A percentile compares a stretch with the other conserved stretches of the same genome.
These are phyloP conservation scores for Hydraecia micacea DNA, from an alignment of 2,888 invertebrate species.

Conservation along the genomic window DNA sequence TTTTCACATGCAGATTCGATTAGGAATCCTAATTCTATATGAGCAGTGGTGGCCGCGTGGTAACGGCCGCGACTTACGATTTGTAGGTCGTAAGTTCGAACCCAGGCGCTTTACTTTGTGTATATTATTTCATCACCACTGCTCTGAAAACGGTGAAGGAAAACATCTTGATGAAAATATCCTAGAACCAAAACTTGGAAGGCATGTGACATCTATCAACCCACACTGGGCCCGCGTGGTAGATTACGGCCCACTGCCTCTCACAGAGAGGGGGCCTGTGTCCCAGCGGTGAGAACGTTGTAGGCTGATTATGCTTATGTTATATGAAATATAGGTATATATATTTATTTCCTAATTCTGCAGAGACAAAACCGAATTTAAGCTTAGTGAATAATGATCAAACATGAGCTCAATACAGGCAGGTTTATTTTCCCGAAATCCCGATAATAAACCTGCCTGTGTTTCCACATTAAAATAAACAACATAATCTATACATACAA, in stretches of 20 bases:
- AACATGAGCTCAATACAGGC: background rate
- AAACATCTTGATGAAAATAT: background rate
- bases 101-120: too few relatives aligned
- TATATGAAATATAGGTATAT: background rate
- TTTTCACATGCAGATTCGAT: background rate
- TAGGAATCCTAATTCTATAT: background rate
- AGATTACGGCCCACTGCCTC: background rate
- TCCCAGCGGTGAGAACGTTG: background rate
- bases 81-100: too few relatives aligned
- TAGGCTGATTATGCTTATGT: background rate
- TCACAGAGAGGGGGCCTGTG: background rate
- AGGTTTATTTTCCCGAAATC: background rate
- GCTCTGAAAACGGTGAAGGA: background rate
- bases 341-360: background rate
- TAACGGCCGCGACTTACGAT: too few relatives aligned
- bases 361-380: background rate
- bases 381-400: background rate
- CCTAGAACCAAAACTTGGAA: background rate
- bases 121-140: background rate
- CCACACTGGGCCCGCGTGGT: background rate
- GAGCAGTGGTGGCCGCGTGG: too few relatives aligned
- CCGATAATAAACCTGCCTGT: background rate
- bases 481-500: too few relatives aligned
- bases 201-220: background rate
- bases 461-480: background rate